phyloP scores from a whole-genome alignment of 2,113 vertebrate species.

The Calonectris borealis region DNA sequence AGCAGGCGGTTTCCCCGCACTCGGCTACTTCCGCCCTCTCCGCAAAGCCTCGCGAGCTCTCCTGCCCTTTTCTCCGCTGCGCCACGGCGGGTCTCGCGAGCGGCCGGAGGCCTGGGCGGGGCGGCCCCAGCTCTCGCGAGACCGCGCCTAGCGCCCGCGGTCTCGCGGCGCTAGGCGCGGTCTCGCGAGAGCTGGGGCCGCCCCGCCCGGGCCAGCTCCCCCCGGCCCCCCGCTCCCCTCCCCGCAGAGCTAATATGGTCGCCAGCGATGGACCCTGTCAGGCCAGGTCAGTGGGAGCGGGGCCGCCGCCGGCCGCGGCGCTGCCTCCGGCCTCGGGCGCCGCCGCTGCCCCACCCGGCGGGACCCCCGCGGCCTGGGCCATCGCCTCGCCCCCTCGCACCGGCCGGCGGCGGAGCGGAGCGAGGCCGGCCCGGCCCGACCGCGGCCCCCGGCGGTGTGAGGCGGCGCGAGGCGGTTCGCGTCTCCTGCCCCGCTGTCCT shows the following conservation, averaged over 20 bases:
- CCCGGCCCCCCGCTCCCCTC: background rate
- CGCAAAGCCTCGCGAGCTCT: background rate
- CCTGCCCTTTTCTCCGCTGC: accelerated
- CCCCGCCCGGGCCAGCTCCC: background rate
- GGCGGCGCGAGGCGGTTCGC: no score
- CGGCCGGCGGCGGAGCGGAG: no score
- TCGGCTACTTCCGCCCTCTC: background rate
- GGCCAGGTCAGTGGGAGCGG: conserved; percentile 57
- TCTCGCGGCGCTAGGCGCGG: background rate
- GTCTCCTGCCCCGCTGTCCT: no score
- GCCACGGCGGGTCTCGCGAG: background rate
- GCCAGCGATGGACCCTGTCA: conserved; percentile 65
- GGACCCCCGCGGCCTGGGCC: no score
- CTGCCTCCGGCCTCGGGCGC: no score
- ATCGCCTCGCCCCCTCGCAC: no score
- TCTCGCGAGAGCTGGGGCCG: conserved; percentile 32
- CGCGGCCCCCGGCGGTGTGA: no score
- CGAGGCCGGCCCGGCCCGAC: no score
- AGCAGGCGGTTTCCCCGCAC: accelerated
- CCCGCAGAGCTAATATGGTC: conserved; percentile 58
- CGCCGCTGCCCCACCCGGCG: background rate
- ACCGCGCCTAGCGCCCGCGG: no score
- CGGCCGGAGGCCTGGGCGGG: background rate
- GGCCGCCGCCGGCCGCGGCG: no score
- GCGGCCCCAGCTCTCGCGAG: background rate